Conservation (phyloP, 2,888 invertebrate genomes). For the Netelia inedita region DNA sequence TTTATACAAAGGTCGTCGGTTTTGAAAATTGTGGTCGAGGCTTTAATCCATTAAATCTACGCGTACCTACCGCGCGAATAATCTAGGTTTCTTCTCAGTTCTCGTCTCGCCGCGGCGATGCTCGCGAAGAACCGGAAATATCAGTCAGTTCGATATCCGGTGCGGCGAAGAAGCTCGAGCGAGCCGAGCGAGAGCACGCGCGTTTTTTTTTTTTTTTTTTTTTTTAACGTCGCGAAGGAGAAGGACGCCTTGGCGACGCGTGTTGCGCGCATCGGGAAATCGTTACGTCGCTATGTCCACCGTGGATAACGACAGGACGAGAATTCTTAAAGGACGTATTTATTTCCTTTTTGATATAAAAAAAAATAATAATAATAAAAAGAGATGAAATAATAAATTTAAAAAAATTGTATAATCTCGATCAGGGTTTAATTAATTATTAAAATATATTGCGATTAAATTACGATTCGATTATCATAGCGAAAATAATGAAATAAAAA, state of each 20-base stretch:
- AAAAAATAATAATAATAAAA: neutral
- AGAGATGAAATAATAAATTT: neutral
- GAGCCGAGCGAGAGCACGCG: constrained; percentile 29
- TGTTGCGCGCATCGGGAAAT: constrained; percentile 52
- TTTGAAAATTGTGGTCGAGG: no score
- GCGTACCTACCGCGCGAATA: neutral
- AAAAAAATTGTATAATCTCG: neutral
- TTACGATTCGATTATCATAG: no score
- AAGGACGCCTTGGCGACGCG: constrained; percentile 5
- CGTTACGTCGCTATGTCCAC: neutral
- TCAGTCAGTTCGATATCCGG: constrained; percentile 75
- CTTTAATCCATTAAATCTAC: neutral
- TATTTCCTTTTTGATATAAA: neutral
- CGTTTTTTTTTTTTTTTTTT: no score
- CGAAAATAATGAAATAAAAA: no score
- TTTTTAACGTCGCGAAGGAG: constrained; percentile 28
- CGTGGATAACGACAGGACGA: neutral
- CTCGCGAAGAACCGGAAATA: constrained; percentile 72
- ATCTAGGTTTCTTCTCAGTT: constrained; percentile 6
- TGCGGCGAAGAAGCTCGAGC: constrained; percentile 33
- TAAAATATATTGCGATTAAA: no score
- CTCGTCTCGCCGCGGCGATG: neutral
- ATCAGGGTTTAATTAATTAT: no score
- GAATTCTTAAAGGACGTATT: neutral
- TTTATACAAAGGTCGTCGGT: no score